These are phyloP conservation scores for Heliothis peltigera DNA, from an alignment of 2,888 invertebrate genomes.

Conservation along the genomic window DNA sequence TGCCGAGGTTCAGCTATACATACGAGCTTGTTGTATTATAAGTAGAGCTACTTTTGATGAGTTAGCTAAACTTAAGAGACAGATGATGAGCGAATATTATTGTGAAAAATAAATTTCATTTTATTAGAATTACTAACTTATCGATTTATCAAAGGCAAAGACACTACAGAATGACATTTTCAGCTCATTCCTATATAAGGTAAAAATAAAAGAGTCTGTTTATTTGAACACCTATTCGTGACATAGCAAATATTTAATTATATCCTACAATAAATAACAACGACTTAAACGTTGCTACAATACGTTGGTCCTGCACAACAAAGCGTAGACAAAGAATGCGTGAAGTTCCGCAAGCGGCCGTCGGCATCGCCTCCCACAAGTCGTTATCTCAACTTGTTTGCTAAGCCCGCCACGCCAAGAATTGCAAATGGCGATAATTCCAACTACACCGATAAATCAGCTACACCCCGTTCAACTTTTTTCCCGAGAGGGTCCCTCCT, in stretches of 20 bases:
- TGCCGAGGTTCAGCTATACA: constrained; percentile 13
- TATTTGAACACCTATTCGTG: no score
- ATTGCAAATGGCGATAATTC: constrained; percentile 90
- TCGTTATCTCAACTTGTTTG: constrained; percentile 86
- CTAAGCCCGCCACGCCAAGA: constrained; percentile 81
- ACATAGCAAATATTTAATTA: no score
- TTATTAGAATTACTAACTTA: no score
- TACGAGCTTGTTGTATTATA: constrained; percentile 2
- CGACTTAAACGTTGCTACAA: not conserved
- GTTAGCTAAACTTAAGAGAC: not conserved
- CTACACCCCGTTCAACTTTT: constrained; percentile 84
- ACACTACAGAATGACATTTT: no score
- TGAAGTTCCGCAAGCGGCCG: constrained; percentile 40
- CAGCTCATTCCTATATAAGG: no score
- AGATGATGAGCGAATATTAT: not conserved
- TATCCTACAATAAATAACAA: no score
- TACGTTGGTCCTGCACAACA: constrained; percentile 21
- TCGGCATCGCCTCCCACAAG: constrained; percentile 64
- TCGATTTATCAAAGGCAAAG: no score
- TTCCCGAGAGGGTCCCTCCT: constrained; percentile 82
- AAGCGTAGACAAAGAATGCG: constrained; percentile 43
- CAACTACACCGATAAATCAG: constrained; percentile 89
- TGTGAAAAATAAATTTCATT: no score
- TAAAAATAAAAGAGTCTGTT: no score
- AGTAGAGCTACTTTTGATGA: not conserved